Percentiles rank a stretch among this genome's conserved stretches.
Evolutionary conservation across 1,140 invertebrate species (phyloP).

Genomic region (Drosophila santomea): DNA sequence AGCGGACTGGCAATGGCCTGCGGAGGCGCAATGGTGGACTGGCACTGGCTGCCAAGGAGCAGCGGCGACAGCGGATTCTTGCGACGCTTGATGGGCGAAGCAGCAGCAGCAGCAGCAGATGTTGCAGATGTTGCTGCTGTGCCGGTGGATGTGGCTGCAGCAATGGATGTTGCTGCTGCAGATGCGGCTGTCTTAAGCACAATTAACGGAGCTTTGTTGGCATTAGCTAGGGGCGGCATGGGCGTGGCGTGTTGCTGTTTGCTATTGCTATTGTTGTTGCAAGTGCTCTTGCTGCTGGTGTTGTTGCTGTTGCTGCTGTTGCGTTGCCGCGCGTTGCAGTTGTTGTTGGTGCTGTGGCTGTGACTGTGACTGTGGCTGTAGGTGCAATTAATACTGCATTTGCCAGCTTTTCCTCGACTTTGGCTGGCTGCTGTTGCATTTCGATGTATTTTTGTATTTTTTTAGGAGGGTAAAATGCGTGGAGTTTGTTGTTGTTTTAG

Average conservation of each 20-base stretch:
- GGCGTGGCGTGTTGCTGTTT: constrained; percentile 52
- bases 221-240: constrained; percentile 73
- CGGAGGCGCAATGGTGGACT: constrained; percentile 40
- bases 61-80: constrained; percentile 74
- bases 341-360: constrained; percentile 40
- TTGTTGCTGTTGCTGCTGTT: constrained; percentile 29
- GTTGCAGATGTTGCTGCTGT: constrained; percentile 9
- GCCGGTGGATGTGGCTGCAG: constrained; percentile 13
- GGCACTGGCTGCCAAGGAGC: constrained; percentile 36
- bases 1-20: constrained; percentile 51
- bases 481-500: constrained; percentile 48
- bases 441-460: constrained; percentile 31
- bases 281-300: constrained; percentile 21
- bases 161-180: constrained; percentile 20
- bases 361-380: constrained; percentile 37
- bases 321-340: constrained; percentile 30
- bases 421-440: constrained; percentile 27
- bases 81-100: constrained; percentile 62
- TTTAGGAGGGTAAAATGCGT: constrained; percentile 49
- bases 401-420: constrained; percentile 55
- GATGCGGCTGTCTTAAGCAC: constrained; percentile 56
- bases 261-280: constrained; percentile 45
- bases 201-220: constrained; percentile 66
- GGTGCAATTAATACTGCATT: constrained; percentile 64
- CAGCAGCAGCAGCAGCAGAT: constrained; percentile 24